Evolutionary conservation across 2,113 vertebrate species (phyloP), one percentile per base, ranked within the genome.

Genomic region (Heptranchias perlo): DNA sequence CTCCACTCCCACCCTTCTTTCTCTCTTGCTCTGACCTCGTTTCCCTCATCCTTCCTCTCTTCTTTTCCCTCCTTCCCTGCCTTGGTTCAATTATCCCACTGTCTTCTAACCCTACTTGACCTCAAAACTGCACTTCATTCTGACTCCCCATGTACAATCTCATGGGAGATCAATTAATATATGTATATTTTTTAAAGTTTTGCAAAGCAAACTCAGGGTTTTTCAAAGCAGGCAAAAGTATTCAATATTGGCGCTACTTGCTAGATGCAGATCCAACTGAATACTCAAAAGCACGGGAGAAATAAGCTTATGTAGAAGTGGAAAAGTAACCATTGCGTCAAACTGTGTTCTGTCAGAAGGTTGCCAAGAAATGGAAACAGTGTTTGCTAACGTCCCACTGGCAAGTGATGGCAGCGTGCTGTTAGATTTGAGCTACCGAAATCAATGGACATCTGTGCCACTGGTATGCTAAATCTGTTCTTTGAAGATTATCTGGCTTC

Each of bases 291-390:
- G 18, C n/a, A 61, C 14, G 21, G 5, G 10, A 54, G 58, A 39
- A 93, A 93, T 62, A 64, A 6, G 35, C 6, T 93, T 64, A n/a
- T 39, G n/a, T 18, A 39, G 89, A 93, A 93, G 3, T 23, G 54
- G 65, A 73, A 49, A 67, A 47, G 31, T 47, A 47, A 94, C 23
- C 92, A 91, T 91, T 91, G 49, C 49, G 25, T 89, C 49, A 49
- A 62, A 62, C 18, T 62, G 35, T 93, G 89, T 93, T 95, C 5
- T 95, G 21, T 52, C 94, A 69, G 94, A 95, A 69, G 65, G 47
- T 69, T 95, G 94, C 44, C 64, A 52, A 95, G 94, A 69, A 95
- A 95, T 52, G 94, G 65, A 95, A 49, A 69, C 94, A 52, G 65
- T 52, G 4, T 31, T 95, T 95, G 94, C 39, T 95, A 49, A 67